These are phyloP conservation scores for Drosophila pandora DNA, from an alignment of 1,140 invertebrate species.

Conservation along the genomic window DNA sequence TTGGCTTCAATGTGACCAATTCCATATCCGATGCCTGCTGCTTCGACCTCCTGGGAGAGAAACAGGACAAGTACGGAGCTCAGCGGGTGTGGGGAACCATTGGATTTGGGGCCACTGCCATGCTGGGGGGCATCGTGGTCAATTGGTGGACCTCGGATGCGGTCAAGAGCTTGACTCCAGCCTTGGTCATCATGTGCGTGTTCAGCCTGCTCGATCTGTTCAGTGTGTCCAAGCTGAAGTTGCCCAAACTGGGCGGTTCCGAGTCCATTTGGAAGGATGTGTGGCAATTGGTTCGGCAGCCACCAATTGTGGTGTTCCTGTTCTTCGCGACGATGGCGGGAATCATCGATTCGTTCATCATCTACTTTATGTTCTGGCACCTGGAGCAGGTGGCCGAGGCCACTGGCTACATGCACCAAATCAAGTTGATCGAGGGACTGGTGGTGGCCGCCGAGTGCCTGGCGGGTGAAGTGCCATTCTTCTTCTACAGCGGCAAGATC, in stretches of 20 bases:
- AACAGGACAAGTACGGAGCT: slow-evolving; percentile 88
- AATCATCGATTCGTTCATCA: slow-evolving; percentile 90
- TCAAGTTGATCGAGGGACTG: slow-evolving; percentile 90
- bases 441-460: slow-evolving; percentile 90
- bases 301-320: slow-evolving; percentile 87
- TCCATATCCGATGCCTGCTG: slow-evolving; percentile 92
- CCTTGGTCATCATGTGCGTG: slow-evolving; percentile 87
- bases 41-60: slow-evolving; percentile 90
- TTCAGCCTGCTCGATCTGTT: slow-evolving; percentile 87
- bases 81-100: slow-evolving; percentile 92
- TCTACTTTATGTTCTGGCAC: slow-evolving; percentile 92
- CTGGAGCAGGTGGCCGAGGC: slow-evolving; percentile 88
- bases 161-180: slow-evolving; percentile 88
- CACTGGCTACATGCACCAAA: slow-evolving; percentile 86
- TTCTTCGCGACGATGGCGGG: slow-evolving; percentile 89
- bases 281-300: slow-evolving; percentile 85
- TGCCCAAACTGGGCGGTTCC: slow-evolving; percentile 87
- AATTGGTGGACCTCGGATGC: slow-evolving; percentile 85
- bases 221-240: slow-evolving; percentile 86
- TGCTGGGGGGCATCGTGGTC: slow-evolving; percentile 87
- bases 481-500: slow-evolving; percentile 89
- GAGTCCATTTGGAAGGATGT: slow-evolving; percentile 87
- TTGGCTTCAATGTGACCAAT: slow-evolving; percentile 91
- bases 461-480: slow-evolving; percentile 90
- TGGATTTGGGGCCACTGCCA: slow-evolving; percentile 89